Evolutionary conservation across 2,797 vertebrate genomes (phyloP), one percentile per base, ranked within the genome.

Genomic region (Lerista edwardsae): DNA sequence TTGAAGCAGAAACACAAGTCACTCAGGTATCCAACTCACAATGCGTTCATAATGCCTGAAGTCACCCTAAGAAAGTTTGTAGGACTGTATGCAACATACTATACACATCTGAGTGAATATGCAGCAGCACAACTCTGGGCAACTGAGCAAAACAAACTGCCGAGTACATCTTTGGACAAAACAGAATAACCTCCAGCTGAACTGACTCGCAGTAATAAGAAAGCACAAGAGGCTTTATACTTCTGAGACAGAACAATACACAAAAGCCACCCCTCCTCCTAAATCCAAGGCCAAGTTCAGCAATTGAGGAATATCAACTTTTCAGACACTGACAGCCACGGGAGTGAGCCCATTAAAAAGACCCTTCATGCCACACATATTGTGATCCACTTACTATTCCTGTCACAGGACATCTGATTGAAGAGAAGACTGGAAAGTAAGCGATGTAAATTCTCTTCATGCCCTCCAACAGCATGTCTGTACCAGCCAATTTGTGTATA

Each of bases 381-480:
- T 79, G 75, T 75, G 80, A 80, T 36, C 39, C 31, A 88, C 44
- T 72, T 75, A 57, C 59, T 47, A 80, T 69, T 90, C 82, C 74
- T 79, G 57, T 69, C 59, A 87, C 77, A 84, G 67, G 55, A 84
- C 75, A 77, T 72, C 39, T 79, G 47, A 85, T 82, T 79, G 41
- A 41, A 61, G 82, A 29, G 25, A 71, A 39, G 75, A 85, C 21
- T 31, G 65, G 82, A 62, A 12, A 55, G 71, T 65, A 85, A 61
- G 84, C 5, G 65, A 75, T 0, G 0, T 69, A 84, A 91, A 93
- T 86, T 61, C 82, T 41, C 69, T 87, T 55, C 67, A 0, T 14
- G 73, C 89, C 75, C 68, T 91, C 77, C 34, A 27, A 55, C 23
- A 59, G 41, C 87, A 82, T 80, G 21, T 65, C 69, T 80, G 79